phyloP scores from a whole-genome alignment of 2,888 invertebrate species.

The Phortica okadai region DNA sequence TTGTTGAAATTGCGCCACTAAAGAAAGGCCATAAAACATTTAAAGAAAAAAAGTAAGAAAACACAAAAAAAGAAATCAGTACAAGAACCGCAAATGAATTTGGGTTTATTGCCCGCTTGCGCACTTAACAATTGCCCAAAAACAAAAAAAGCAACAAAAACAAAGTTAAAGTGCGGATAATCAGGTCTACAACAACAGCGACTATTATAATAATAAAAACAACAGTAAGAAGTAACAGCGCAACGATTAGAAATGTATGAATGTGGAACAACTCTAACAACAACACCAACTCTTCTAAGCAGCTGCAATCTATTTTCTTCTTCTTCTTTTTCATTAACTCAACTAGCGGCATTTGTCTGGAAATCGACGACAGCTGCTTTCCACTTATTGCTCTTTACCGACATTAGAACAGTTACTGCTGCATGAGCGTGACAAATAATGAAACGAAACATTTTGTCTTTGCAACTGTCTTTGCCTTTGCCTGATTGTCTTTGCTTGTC shows the following conservation, averaged over 20 bases:
- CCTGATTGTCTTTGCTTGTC: no score
- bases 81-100: slow-evolving; percentile 23
- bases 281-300: not conserved
- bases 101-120: slow-evolving; percentile 24
- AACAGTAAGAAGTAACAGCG: slow-evolving; percentile 3
- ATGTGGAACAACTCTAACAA: not conserved
- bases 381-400: not conserved
- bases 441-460: no score
- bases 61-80: slow-evolving; percentile 8
- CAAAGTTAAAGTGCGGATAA: not conserved
- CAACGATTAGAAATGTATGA: not conserved
- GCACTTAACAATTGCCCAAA: slow-evolving; percentile 1
- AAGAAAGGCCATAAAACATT: slow-evolving; percentile 11
- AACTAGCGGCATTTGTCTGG: not conserved
- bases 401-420: not conserved
- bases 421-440: not conserved
- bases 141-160: not conserved
- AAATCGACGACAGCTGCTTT: not conserved
- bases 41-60: not conserved
- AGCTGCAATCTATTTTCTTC: not conserved
- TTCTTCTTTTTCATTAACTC: not conserved
- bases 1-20: slow-evolving; percentile 15
- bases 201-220: slow-evolving; percentile 10
- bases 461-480: no score
- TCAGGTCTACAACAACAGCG: slow-evolving; percentile 4